phyloP scores from a whole-genome alignment of 2,113 vertebrate genomes.

The Rhabdornis inornatus region DNA sequence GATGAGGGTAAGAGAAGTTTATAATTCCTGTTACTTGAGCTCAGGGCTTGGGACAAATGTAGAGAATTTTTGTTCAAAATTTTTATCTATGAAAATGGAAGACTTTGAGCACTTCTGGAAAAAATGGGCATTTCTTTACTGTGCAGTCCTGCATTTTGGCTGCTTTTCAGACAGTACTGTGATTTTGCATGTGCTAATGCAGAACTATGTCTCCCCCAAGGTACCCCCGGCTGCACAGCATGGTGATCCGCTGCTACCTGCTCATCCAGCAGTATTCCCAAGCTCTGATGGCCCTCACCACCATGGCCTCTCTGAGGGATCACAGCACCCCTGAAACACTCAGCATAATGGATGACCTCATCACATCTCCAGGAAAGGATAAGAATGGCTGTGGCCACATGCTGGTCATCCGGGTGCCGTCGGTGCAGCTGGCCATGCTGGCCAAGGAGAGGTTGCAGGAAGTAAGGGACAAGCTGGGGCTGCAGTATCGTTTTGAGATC shows the following conservation, averaged over 20 bases:
- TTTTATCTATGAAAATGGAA: neutral
- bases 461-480: constrained; percentile 89
- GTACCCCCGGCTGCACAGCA: constrained; percentile 95
- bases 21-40: neutral
- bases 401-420: constrained; percentile 93
- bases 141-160: rapidly evolving
- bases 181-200: neutral
- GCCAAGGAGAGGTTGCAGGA: constrained; percentile 92
- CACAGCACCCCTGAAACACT: constrained; percentile 95
- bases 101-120: neutral
- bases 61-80: neutral
- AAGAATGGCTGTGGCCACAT: constrained; percentile 89
- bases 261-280: constrained; percentile 98
- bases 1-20: neutral
- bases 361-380: constrained; percentile 83
- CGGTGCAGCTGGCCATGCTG: constrained; percentile 93
- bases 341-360: constrained; percentile 93
- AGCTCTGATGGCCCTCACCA: constrained; percentile 94
- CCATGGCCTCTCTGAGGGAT: constrained; percentile 86
- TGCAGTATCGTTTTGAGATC: constrained; percentile 92
- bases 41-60: neutral
- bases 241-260: constrained; percentile 97
- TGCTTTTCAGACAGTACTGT: neutral
- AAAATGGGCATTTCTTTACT: neutral
- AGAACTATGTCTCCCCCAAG: constrained; percentile 62